A percentile compares a stretch with the other conserved stretches of the same genome.
Evolutionary conservation across 1,140 invertebrate species (phyloP).

Genomic region (Holcopasites calliopsidis): DNA sequence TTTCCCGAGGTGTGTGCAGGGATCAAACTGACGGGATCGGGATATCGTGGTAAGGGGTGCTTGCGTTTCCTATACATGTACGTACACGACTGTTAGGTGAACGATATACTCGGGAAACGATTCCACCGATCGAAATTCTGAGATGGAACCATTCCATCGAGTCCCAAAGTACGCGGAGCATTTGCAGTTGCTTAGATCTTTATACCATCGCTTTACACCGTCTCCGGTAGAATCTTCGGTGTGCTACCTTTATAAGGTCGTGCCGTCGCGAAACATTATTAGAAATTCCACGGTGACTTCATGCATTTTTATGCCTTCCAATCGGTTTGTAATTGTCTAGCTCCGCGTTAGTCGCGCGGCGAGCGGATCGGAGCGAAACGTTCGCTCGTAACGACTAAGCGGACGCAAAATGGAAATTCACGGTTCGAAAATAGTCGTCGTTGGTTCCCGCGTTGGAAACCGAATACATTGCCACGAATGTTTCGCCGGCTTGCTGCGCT

Average conservation of each 20-base stretch:
- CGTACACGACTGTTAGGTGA: background rate
- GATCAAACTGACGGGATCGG: background rate
- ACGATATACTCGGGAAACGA: background rate
- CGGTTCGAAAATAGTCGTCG: conserved; percentile 46
- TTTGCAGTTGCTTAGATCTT: conserved; percentile 28
- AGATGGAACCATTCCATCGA: conserved; percentile 11
- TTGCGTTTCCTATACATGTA: conserved; percentile 6
- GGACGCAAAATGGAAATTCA: conserved; percentile 60
- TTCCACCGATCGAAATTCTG: conserved; percentile 6
- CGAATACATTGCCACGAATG: conserved; percentile 10
- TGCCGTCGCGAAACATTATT: conserved; percentile 28
- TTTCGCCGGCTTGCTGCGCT: conserved; percentile 21
- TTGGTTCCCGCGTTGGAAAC: conserved; percentile 10
- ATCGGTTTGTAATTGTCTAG: conserved; percentile 59
- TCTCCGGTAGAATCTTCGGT: background rate
- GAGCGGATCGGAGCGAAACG: background rate
- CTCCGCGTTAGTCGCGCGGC: background rate
- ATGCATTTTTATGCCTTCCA: conserved; percentile 62
- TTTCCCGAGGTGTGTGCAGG: background rate
- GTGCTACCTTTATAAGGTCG: background rate
- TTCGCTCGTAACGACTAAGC: conserved; percentile 49
- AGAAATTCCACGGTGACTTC: conserved; percentile 48
- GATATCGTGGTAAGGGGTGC: background rate
- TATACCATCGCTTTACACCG: conserved; percentile 6
- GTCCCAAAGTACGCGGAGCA: conserved; percentile 11